A percentile compares a stretch with the other conserved stretches of the same genome.
phyloP scores from a whole-genome alignment of 2,113 vertebrate species.

The Amia ocellicauda region DNA sequence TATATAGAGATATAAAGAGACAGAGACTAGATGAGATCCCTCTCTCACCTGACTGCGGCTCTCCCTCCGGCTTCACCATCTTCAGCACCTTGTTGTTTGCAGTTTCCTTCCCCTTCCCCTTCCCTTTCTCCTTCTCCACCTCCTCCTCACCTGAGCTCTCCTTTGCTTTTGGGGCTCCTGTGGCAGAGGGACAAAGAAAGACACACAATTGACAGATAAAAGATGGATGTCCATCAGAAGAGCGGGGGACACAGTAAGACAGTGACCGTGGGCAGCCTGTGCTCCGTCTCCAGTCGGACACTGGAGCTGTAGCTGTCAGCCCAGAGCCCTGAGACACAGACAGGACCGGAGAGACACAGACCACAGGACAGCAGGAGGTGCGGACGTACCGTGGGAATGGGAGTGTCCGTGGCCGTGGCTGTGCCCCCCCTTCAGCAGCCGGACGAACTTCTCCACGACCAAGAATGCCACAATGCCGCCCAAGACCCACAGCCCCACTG shows the following conservation, averaged over 20 bases:
- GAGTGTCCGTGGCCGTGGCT: slow-evolving; percentile 58
- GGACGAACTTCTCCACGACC: slow-evolving; percentile 85
- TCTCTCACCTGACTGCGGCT: slow-evolving; percentile 8
- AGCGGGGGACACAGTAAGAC: neutral
- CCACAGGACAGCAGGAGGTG: too few relatives aligned
- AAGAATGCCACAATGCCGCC: slow-evolving; percentile 85
- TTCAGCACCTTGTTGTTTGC: slow-evolving; percentile 35
- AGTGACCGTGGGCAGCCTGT: neutral
- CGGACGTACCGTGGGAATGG: slow-evolving; percentile 46
- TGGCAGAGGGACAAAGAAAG: neutral
- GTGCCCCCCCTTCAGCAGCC: slow-evolving; percentile 77
- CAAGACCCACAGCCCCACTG: slow-evolving; percentile 85
- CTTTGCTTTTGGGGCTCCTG: slow-evolving; percentile 56
- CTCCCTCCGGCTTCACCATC: slow-evolving; percentile 21
- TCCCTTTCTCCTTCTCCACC: slow-evolving; percentile 29
- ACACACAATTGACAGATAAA: too few relatives aligned
- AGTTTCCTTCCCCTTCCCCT: slow-evolving; percentile 40
- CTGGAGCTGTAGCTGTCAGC: too few relatives aligned
- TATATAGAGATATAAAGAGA: too few relatives aligned
- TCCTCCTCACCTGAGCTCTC: slow-evolving; percentile 59
- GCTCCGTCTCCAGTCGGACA: too few relatives aligned
- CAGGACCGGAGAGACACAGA: too few relatives aligned
- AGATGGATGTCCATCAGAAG: too few relatives aligned
- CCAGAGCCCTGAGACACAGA: neutral
- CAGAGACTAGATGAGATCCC: too few relatives aligned